Evolutionary conservation across 2,113 vertebrate species (phyloP).

Genomic region (Trachemys scripta): DNA sequence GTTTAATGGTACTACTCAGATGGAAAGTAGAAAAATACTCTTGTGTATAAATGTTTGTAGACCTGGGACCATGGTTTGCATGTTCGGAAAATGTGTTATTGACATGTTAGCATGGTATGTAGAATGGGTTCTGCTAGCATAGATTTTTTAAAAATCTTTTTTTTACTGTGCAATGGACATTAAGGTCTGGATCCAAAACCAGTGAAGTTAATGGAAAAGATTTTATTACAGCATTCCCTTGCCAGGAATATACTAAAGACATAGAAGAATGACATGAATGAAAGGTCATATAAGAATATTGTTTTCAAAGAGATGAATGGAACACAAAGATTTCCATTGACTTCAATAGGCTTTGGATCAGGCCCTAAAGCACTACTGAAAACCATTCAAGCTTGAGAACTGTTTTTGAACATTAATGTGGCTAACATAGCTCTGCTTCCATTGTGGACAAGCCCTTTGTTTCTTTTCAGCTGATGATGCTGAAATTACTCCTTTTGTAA

Average conservation of each 20-base stretch:
- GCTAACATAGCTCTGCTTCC: background rate
- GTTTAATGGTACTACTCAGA: background rate
- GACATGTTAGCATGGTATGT: background rate
- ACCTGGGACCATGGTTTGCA: background rate
- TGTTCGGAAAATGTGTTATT: background rate
- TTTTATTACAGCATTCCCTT: too few species aligned
- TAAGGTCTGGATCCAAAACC: background rate
- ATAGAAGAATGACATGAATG: too few species aligned
- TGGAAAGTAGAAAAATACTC: background rate
- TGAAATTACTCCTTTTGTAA: background rate
- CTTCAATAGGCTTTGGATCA: background rate
- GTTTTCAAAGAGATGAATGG: too few species aligned
- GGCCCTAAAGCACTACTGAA: background rate
- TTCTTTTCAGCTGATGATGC: background rate
- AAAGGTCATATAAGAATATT: too few species aligned
- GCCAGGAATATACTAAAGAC: too few species aligned
- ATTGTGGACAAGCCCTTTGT: background rate
- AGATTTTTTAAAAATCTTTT: background rate
- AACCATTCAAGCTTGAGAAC: background rate
- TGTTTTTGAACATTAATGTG: background rate
- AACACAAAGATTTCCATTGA: background rate
- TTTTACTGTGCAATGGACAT: background rate
- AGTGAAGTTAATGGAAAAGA: background rate
- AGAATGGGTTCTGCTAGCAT: background rate
- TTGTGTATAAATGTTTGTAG: background rate